Base-by-base conservation (phyloP, 1,140 invertebrate species). In the Sipha flava region DNA sequence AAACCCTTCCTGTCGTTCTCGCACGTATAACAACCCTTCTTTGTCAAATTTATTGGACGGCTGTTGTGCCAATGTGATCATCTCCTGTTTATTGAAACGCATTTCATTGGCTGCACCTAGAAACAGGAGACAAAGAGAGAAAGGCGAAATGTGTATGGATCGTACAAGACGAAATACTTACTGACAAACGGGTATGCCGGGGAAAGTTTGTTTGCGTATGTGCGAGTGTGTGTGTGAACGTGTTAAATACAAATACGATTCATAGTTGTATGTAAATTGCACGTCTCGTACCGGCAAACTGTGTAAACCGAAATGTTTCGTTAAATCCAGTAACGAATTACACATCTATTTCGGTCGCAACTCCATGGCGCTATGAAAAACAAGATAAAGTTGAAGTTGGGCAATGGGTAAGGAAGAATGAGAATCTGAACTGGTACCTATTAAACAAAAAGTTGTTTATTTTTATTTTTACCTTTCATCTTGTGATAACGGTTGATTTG, bases 31-130 rank as follows among this genome's bases (percentile, higher is more conserved):
- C 81, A 94, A 89, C 23, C 96, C 95, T 89, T 97, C 95, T 84
- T 94, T 95, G 84, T 97, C 95, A 87, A 96, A 97, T 85, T 93
- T 94, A 83, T 93, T 91, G 16, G 92, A 91, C 31, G 94, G 92
- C 85, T 95, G 93, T 9, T 91, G 91, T 62, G 94, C 94, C 84
- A 97, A 85, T 73, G 92, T 90, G 81, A 91, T 87, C 82, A 98
- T 85, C 86, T 96, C 95, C 85, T 93, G 91, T 85, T 92, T 94
- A 86, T 97, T 97, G 85, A 95, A 97, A 84, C 94, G 88, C 95
- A 97, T 97, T 59, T 80, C 77, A 77, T 59, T 77, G 18, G 37
- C 21, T 23, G 7, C 14, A 5, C 6, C 52, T 77, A 77, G 18
- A 73, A 77, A 37, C 21, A 37, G 37, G 12, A 14, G 2, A 1